Conservation (phyloP, 2,113 vertebrate genomes). For the Sebastes schlegelii region DNA sequence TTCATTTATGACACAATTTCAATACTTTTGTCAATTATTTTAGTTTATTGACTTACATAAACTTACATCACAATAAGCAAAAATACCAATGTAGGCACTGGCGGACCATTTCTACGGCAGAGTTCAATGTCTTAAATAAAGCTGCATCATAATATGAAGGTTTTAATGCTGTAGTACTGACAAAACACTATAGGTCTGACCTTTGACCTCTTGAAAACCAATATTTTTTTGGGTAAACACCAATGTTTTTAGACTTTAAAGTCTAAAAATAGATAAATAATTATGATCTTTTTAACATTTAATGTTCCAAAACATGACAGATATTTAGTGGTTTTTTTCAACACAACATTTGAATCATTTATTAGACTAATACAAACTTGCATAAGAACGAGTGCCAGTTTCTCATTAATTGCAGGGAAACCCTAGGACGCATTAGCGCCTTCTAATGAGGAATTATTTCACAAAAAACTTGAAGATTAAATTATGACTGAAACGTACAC, state of each 20-base stretch:
- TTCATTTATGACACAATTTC: too few species aligned
- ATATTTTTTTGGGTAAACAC: background rate
- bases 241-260: background rate
- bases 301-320: background rate
- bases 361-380: background rate
- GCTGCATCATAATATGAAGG: too few species aligned
- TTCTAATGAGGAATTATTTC: background rate
- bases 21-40: too few species aligned
- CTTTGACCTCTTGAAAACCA: background rate
- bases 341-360: background rate
- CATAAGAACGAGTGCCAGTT: background rate
- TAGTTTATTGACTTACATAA: too few species aligned
- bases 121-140: too few species aligned
- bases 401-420: background rate
- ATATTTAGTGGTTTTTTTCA: background rate
- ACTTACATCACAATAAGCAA: too few species aligned
- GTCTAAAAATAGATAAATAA: background rate
- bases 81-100: too few species aligned
- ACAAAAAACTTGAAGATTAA: background rate
- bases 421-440: background rate
- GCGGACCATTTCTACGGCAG: too few species aligned
- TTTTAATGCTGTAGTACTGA: too few species aligned
- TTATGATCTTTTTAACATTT: background rate
- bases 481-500: background rate
- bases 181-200: background rate